Base-by-base conservation (phyloP, 2,888 invertebrate genomes). In the Brachypterus glaber region DNA sequence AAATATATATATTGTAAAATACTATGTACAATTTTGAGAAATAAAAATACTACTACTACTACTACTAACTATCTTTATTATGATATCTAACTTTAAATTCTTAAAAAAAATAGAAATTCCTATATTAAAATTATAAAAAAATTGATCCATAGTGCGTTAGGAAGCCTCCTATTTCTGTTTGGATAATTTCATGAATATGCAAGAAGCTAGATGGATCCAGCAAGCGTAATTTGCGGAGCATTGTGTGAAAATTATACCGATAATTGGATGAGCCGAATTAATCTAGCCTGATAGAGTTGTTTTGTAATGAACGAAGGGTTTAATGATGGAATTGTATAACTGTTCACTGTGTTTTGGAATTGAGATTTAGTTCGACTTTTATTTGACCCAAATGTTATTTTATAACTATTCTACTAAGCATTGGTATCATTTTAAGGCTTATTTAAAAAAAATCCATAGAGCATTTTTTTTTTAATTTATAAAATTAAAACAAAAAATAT, bases 171-270 rank as follows among this genome's bases (percentile, higher is more conserved):
- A 17, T 37, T 15, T 30, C 37, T 33, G 26, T 41, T 29, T 41
- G 21, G 35, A 40, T 44, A 35, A 34, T 40, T 35, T 46, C 48
- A 49, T 53, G 51, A 53, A 53, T 51, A 53, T 53, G 49, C 53
- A 51, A 44, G 40, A 45, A 38, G 30, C 30, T n/a, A n/a, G 32
- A 30, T 15, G 35, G 16, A 25, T 17, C 17, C 14, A 16, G 18
- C 16, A 29, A n/a, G n/a, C 31, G 38, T 48, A 49, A 52, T 50
- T 50, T 47, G 41, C 40, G 36, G 33, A 39, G 47, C 37, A 49
- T 49, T 49, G 50, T 52, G 49, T 46, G 46, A 47, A 47, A 47
- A 52, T 50, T 49, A 49, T 44, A 34, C 39, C 35, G 41, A 46
- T 51, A 50, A 51, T 50, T 50, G 47, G 48, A 44, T 43, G 43